These are phyloP conservation scores for Meteorus cinctellus DNA, from an alignment of 2,888 invertebrate species.

Conservation along the genomic window DNA sequence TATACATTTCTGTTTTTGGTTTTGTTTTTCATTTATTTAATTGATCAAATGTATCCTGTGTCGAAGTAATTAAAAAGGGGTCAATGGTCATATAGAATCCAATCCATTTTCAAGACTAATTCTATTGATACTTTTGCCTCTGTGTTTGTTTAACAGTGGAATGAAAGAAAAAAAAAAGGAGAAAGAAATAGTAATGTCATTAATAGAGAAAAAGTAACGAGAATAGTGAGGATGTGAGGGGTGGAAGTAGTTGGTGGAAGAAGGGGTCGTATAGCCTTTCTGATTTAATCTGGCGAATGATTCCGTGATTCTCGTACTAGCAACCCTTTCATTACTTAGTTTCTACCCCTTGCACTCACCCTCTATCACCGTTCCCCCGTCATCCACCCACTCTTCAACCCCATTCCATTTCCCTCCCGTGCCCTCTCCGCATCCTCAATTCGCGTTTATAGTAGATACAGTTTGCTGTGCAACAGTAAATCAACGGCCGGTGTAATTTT, in stretches of 20 bases:
- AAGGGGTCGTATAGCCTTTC: conserved; percentile 69
- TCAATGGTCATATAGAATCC: conserved; percentile 44
- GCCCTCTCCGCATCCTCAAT: conserved; percentile 48
- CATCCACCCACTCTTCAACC: conserved; percentile 25
- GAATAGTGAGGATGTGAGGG: conserved; percentile 42
- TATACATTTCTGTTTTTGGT: conserved; percentile 12
- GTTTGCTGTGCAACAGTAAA: conserved; percentile 71
- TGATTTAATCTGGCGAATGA: conserved; percentile 74
- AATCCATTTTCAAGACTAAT: conserved; percentile 47
- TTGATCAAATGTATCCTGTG: conserved; percentile 49
- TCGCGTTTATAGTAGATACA: conserved; percentile 54
- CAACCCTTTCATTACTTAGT: conserved; percentile 74
- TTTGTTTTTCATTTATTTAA: conserved; percentile 45
- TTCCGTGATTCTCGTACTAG: conserved; percentile 72
- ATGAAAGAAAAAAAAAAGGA: conserved; percentile 31
- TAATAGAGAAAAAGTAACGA: conserved; percentile 33
- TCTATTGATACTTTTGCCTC: conserved; percentile 18
- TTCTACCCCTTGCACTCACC: conserved; percentile 55
- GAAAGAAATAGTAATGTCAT: conserved; percentile 31
- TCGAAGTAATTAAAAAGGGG: conserved; percentile 50
- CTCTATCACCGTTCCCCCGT: conserved; percentile 15
- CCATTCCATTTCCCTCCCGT: conserved; percentile 43
- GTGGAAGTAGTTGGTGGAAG: conserved; percentile 43
- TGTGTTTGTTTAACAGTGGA: conserved; percentile 16
- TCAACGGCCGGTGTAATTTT: conserved; percentile 73